Evolutionary conservation across 2,888 invertebrate species (phyloP).

Genomic region (Boloria euphrosyne): DNA sequence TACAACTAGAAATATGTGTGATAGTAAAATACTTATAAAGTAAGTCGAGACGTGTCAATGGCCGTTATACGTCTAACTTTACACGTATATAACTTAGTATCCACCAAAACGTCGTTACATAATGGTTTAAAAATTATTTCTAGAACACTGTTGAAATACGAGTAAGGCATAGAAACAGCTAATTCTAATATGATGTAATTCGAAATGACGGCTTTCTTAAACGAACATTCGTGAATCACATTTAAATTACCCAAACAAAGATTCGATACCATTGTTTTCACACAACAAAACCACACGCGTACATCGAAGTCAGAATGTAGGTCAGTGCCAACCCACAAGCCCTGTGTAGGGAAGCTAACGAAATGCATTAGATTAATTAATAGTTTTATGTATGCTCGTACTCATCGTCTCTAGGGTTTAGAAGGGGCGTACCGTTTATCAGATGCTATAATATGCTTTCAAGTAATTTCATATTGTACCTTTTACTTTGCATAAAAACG

Average conservation of each 20-base stretch:
- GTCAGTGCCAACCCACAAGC: slow-evolving; percentile 41
- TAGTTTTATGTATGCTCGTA: slow-evolving; percentile 39
- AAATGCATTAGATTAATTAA: slow-evolving; percentile 51
- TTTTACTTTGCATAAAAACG: background rate
- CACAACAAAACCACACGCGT: slow-evolving; percentile 43
- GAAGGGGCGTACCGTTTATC: slow-evolving; percentile 35
- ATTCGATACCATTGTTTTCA: slow-evolving; percentile 40
- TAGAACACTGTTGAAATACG: too few relatives aligned
- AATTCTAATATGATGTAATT: too few relatives aligned
- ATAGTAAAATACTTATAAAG: too few relatives aligned
- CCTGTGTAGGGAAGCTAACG: slow-evolving; percentile 40
- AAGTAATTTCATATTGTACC: slow-evolving; percentile 29
- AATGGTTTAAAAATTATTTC: too few relatives aligned
- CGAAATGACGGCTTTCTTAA: too few relatives aligned
- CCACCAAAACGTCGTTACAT: too few relatives aligned
- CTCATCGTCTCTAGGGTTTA: slow-evolving; percentile 40
- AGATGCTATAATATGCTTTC: slow-evolving; percentile 31
- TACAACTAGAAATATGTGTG: too few relatives aligned
- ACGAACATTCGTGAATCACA: too few relatives aligned
- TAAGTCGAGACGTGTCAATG: too few relatives aligned
- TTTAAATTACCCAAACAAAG: slow-evolving; percentile 14
- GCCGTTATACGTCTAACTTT: too few relatives aligned
- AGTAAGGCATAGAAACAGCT: too few relatives aligned
- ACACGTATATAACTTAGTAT: too few relatives aligned
- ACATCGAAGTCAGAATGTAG: slow-evolving; percentile 45